phyloP scores from a whole-genome alignment of 2,888 invertebrate species.

The Nephrotoma appendiculata region DNA sequence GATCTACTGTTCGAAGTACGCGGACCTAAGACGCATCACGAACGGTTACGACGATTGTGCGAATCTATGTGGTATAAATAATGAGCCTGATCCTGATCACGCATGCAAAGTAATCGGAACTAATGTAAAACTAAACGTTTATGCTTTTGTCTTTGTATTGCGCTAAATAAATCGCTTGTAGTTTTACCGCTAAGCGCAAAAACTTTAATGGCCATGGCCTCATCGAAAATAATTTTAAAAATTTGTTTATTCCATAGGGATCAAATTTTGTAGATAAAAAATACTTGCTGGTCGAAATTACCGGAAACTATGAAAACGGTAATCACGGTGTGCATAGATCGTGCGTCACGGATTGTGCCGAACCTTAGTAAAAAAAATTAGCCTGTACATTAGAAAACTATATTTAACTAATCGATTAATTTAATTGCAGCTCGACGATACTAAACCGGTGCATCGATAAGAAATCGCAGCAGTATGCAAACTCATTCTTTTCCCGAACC shows the following conservation, averaged over 20 bases:
- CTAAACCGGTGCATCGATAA: slow-evolving; percentile 39
- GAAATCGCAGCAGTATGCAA: slow-evolving; percentile 22
- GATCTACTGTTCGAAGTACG: slow-evolving; percentile 34
- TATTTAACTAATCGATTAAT: slow-evolving; percentile 1
- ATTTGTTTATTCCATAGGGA: slow-evolving; percentile 13
- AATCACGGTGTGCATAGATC: slow-evolving; percentile 17
- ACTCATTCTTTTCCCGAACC: slow-evolving; percentile 33
- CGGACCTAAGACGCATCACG: slow-evolving; percentile 41
- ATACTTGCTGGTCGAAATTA: slow-evolving; percentile 22
- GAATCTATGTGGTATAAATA: slow-evolving; percentile 41
- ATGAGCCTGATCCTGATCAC: slow-evolving; percentile 9
- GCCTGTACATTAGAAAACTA: neutral
- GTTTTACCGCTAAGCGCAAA: neutral
- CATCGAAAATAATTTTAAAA: neutral
- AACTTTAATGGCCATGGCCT: neutral
- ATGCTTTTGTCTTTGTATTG: neutral
- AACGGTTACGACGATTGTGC: slow-evolving; percentile 50
- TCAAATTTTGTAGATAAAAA: slow-evolving; percentile 15
- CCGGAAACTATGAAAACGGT: slow-evolving; percentile 14
- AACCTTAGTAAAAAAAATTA: slow-evolving; percentile 22
- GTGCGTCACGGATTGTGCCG: slow-evolving; percentile 25
- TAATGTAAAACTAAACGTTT: neutral
- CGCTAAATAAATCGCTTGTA: neutral
- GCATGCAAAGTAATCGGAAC: slow-evolving; percentile 28
- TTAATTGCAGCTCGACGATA: slow-evolving; percentile 33